Evolutionary conservation across 2,113 vertebrate species (phyloP).

Genomic region (Melanocharis versteri): DNA sequence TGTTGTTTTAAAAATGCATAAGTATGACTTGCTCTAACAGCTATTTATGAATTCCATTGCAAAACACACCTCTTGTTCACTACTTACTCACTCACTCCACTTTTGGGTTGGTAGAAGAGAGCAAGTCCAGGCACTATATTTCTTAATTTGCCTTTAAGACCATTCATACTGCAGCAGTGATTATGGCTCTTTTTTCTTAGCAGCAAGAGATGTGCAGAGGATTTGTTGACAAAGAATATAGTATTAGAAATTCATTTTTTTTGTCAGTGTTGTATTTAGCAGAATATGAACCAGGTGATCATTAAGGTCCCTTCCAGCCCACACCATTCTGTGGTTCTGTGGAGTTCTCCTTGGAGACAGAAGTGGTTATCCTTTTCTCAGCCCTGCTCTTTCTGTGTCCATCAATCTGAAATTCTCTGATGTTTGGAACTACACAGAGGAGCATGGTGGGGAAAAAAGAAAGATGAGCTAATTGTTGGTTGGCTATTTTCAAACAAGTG

Average conservation of each 20-base stretch:
- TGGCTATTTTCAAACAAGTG: background rate
- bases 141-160: background rate
- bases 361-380: constrained; percentile 20
- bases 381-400: background rate
- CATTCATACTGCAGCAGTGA: background rate
- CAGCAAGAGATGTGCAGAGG: background rate
- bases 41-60: background rate
- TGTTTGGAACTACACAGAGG: background rate
- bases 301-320: background rate
- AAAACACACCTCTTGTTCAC: background rate
- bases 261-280: background rate
- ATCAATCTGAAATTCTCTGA: constrained; percentile 17
- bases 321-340: background rate
- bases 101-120: background rate
- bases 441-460: background rate
- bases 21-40: background rate
- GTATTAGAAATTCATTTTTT: background rate
- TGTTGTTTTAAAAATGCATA: background rate
- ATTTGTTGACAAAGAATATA: constrained; percentile 24
- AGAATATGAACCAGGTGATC: background rate
- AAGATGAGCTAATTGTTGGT: background rate
- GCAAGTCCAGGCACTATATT: background rate
- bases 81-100: background rate
- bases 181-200: background rate
- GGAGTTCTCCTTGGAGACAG: background rate